Evolutionary conservation across 2,113 vertebrate species (phyloP).

Genomic region (Uropsilus gracilis): DNA sequence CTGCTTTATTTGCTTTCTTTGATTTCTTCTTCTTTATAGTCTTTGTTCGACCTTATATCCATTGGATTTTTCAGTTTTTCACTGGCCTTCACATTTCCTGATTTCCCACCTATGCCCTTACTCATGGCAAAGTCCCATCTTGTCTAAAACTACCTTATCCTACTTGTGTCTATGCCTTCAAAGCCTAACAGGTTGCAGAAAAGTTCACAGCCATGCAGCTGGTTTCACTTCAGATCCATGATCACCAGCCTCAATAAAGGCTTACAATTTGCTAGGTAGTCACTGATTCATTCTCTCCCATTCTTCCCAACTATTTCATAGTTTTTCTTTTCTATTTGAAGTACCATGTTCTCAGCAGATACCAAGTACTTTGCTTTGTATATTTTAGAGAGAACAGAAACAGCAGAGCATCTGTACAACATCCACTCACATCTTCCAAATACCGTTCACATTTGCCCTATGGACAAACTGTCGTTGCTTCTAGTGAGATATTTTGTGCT

Average conservation of each 20-base stretch:
- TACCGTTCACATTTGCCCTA: background rate
- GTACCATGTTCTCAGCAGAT: background rate
- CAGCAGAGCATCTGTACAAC: background rate
- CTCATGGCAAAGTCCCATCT: background rate
- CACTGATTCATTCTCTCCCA: background rate
- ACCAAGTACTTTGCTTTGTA: background rate
- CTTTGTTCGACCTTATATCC: background rate
- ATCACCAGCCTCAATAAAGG: background rate
- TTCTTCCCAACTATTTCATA: background rate
- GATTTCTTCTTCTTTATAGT: background rate
- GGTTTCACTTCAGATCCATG: background rate
- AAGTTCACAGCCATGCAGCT: background rate
- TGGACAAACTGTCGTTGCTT: background rate
- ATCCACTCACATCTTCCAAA: background rate
- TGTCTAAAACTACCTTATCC: background rate
- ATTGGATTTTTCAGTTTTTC: background rate
- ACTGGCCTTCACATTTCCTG: background rate
- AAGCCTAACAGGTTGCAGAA: background rate
- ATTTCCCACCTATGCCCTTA: background rate
- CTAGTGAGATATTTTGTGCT: background rate
- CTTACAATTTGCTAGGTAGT: background rate
- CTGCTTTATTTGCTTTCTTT: background rate
- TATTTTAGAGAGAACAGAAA: background rate
- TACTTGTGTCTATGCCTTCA: background rate
- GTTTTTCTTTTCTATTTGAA: background rate